Percentiles rank a stretch among this genome's conserved stretches.
These are phyloP conservation scores for Salvator merianae DNA, from an alignment of 2,113 vertebrate genomes.

Conservation along the genomic window DNA sequence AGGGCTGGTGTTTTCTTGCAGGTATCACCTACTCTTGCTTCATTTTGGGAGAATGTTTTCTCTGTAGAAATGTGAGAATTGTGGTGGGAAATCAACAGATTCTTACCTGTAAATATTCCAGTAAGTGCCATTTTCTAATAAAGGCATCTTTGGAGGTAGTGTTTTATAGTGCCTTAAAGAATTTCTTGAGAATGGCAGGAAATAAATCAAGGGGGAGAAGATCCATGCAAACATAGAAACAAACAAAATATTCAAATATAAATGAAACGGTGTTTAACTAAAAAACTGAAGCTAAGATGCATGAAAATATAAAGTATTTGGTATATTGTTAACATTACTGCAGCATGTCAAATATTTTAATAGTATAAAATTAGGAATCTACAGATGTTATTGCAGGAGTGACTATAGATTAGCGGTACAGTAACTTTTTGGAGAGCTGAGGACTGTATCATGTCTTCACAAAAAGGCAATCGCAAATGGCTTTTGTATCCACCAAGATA, in stretches of 20 bases:
- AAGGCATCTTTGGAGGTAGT: constrained; percentile 92
- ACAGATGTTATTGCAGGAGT: not conserved
- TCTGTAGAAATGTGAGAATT: constrained; percentile 16
- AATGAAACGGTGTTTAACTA: constrained; percentile 45
- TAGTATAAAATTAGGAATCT: not conserved
- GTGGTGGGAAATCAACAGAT: constrained; percentile 38
- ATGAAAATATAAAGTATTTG: not conserved
- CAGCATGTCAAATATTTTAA: not conserved
- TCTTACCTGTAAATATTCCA: constrained; percentile 94
- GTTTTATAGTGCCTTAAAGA: constrained; percentile 88
- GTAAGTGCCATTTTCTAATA: constrained; percentile 88
- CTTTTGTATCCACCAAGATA: too few species aligned
- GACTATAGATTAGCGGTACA: too few species aligned
- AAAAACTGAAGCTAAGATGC: not conserved
- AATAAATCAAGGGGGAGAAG: constrained; percentile 45
- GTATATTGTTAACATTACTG: not conserved
- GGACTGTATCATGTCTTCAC: too few species aligned
- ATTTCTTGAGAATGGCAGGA: constrained; percentile 78
- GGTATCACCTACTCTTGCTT: not conserved
- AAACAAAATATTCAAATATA: constrained; percentile 50
- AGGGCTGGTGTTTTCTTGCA: not conserved
- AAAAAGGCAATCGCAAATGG: too few species aligned
- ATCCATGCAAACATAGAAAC: constrained; percentile 53
- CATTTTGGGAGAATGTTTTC: constrained; percentile 13
- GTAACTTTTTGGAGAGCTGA: too few species aligned